Conservation (phyloP, 2,797 vertebrate species). For the Myoxocephalus aenaeus region DNA sequence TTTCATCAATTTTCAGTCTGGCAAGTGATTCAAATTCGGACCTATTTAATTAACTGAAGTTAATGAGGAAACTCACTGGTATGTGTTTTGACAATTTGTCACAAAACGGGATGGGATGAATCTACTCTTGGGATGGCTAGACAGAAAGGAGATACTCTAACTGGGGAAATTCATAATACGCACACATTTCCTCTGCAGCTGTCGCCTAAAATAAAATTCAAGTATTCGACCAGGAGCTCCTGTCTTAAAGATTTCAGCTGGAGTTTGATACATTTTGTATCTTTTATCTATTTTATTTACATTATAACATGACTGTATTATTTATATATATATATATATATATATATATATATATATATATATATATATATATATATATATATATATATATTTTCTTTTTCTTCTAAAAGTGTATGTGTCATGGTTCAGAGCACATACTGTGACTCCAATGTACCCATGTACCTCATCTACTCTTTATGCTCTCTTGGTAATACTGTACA, state of each 20-base stretch:
- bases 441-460: background rate
- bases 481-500: background rate
- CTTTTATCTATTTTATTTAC: background rate
- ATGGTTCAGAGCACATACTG: background rate
- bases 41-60: conserved; percentile 11
- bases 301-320: background rate
- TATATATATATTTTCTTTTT: too few relatives aligned
- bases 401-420: background rate
- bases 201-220: background rate
- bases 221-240: background rate
- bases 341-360: background rate
- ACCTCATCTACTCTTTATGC: background rate
- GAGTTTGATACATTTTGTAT: background rate
- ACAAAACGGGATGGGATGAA: background rate
- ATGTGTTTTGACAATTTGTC: conserved; percentile 1
- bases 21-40: background rate
- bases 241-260: background rate
- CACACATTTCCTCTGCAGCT: background rate
- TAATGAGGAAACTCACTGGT: background rate
- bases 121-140: background rate
- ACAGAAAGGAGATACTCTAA: background rate
- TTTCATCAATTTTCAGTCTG: conserved; percentile 1
- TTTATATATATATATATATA: background rate
- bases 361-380: too few relatives aligned
- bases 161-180: background rate